These are phyloP conservation scores for Drosophila eugracilis DNA, from an alignment of 1,140 invertebrate species.

Conservation along the genomic window DNA sequence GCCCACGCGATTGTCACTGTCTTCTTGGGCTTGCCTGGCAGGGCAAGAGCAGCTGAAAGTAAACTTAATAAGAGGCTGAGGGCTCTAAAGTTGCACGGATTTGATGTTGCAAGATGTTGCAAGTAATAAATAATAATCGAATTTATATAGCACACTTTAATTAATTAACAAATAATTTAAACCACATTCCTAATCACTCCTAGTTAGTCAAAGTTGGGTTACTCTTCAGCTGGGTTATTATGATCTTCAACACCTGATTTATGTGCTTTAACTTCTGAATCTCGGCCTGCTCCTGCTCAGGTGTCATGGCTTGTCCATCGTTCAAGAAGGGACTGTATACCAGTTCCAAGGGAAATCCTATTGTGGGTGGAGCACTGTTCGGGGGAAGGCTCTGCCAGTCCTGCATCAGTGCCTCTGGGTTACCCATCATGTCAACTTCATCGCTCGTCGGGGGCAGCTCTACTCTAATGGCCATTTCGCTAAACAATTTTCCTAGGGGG, in stretches of 20 bases:
- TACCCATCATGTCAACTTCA: no score
- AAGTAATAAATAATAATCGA: neutral
- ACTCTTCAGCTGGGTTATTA: no score
- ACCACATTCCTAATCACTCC: neutral
- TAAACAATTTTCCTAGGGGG: no score
- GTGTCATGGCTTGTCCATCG: neutral
- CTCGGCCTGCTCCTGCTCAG: neutral
- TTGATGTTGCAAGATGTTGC: no score
- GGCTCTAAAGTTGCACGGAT: conserved; percentile 7
- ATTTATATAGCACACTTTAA: neutral
- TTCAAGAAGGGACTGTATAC: neutral
- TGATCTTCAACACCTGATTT: neutral
- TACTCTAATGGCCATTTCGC: no score
- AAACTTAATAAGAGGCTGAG: conserved; percentile 25
- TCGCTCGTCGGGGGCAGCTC: no score
- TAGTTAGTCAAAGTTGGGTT: neutral
- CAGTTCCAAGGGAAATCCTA: neutral
- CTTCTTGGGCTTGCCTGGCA: neutral
- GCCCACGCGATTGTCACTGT: conserved; percentile 57
- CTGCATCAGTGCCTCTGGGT: no score
- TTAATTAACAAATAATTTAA: neutral
- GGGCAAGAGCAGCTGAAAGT: conserved; percentile 21
- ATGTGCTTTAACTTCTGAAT: neutral
- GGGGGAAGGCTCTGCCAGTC: no score
- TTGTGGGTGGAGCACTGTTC: neutral